phyloP scores from a whole-genome alignment of 2,797 vertebrate species.

The Thunnus albacares region DNA sequence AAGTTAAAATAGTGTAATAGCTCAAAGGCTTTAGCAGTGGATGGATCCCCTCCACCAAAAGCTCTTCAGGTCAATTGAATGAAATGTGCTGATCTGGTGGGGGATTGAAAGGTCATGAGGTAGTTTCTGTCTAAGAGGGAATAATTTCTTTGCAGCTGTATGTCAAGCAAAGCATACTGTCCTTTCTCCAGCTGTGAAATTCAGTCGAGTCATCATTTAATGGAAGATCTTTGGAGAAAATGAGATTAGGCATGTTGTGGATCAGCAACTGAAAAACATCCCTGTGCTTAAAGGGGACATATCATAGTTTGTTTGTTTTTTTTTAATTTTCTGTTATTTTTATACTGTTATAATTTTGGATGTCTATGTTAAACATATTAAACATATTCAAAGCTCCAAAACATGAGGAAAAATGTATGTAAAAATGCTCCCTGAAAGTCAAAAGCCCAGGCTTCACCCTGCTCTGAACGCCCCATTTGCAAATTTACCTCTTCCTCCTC shows the following conservation, averaged over 20 bases:
- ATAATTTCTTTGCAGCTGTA: slow-evolving; percentile 12
- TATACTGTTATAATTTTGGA: too few relatives aligned
- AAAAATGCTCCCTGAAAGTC: too few relatives aligned
- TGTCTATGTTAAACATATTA: too few relatives aligned
- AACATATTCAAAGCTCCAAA: too few relatives aligned
- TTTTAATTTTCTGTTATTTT: too few relatives aligned
- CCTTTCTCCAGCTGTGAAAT: slow-evolving; percentile 2
- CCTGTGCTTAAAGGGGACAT: neutral
- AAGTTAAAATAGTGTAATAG: neutral
- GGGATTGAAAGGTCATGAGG: slow-evolving; percentile 7
- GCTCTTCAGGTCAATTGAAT: slow-evolving; percentile 15
- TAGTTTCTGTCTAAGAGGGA: slow-evolving; percentile 8
- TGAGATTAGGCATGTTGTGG: neutral
- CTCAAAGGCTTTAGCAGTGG: neutral
- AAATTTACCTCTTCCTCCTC: too few relatives aligned
- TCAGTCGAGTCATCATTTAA: neutral
- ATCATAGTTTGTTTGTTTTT: too few relatives aligned
- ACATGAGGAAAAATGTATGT: too few relatives aligned
- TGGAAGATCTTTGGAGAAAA: neutral
- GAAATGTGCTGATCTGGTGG: slow-evolving; percentile 20
- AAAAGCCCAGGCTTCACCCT: too few relatives aligned
- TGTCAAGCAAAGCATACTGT: slow-evolving; percentile 6
- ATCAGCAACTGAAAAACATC: slow-evolving; percentile 4
- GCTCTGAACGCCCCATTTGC: too few relatives aligned
- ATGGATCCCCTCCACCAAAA: neutral